Base-by-base conservation (phyloP, 30 jellyfish, hydroid and myxozoan genomes). In the Sanderia malayensis region DNA sequence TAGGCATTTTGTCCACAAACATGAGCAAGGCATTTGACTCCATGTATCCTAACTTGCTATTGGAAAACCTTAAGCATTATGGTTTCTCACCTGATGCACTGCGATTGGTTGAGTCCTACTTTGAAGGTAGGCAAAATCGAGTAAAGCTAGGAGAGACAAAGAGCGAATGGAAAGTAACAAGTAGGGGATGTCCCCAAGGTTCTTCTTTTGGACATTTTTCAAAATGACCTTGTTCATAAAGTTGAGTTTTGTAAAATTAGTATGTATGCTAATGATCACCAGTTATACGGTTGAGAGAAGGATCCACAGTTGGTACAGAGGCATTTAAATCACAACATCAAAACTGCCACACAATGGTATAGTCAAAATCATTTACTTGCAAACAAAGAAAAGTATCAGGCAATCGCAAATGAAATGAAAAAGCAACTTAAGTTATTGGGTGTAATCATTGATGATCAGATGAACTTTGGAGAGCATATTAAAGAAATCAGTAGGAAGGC, bases 261-360 rank as follows among this genome's bases (percentile, higher is more conserved):
- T n/a, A n/a, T n/a, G n/a, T n/a, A n/a, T n/a, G n/a, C n/a, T n/a
- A 74, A 63, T 26, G 73, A 66, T 66, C 79, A 66, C 23, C 31
- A 66, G 79, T 28, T 66, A 25, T 32, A 28, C 34, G 79, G 31
- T 25, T 66, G 70, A 28, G 28, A 70, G 23, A 10, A 66, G 34
- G 31, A 69, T 22, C 21, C 34, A 11, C 79, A 66, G 34, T n/a
- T 28, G n/a, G 79, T 66, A 70, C 70, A 66, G 70, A n/a, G n/a
- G n/a, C n/a, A n/a, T n/a, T n/a, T n/a, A n/a, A n/a, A n/a, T n/a
- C n/a, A n/a, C n/a, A n/a, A n/a, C n/a, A n/a, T n/a, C n/a, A n/a
- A n/a, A n/a, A n/a, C n/a, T n/a, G n/a, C n/a, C n/a, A n/a, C n/a
- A 66, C 18, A 66, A 66, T 66, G 79, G 79, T 66, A 66, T 66